Base-by-base conservation (phyloP, 2,797 vertebrate genomes). In the Eulemur albifrons region DNA sequence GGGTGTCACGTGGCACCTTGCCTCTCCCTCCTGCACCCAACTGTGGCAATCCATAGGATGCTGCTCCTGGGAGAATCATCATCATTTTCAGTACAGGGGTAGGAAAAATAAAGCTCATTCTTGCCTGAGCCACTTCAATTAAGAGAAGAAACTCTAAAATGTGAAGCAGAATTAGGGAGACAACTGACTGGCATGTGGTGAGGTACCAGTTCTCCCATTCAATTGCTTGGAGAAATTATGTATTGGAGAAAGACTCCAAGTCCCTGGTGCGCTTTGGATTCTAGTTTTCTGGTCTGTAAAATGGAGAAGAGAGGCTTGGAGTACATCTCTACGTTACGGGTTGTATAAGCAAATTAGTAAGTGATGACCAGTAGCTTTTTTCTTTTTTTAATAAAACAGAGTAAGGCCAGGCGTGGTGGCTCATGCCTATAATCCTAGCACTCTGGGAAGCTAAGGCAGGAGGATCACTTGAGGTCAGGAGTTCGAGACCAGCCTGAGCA, bases 1-100 rank as follows among this genome's bases (percentile, higher is more conserved):
- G 91, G 86, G 43, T 35, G 77, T 88, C 88, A 88, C 32, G n/a
- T 48, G 85, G 90, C 93, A 94, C 30, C 48, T 89, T 82, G 91
- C 94, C 67, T n/a, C 52, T 77, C 67, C 67, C 32, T 38, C 2
- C 38, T 88, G 87, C 57, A 77, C 45, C 50, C 69, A 91, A 70
- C 81, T 40, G 50, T 30, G n/a, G 54, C 52, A 88, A 67, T 57
- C 65, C 50, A 40, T 3, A 80, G 73, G 73, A 81, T 25, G 87
- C 23, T 73, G 73, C 50, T 77, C 81, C 43, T 48, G 25, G 1
- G 79, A 93, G 61, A 95, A 81, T 38, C 79, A 70, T 17, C 50
- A 65, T 87, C 87, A 88, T 83, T 67, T 75, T 91, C 59, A 63
- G 61, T 30, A 94, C 38, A 73, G 52, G 43, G 35, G 45, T 76